Base-by-base conservation (phyloP, 1,140 invertebrate species). In the Drosophila leontia region DNA sequence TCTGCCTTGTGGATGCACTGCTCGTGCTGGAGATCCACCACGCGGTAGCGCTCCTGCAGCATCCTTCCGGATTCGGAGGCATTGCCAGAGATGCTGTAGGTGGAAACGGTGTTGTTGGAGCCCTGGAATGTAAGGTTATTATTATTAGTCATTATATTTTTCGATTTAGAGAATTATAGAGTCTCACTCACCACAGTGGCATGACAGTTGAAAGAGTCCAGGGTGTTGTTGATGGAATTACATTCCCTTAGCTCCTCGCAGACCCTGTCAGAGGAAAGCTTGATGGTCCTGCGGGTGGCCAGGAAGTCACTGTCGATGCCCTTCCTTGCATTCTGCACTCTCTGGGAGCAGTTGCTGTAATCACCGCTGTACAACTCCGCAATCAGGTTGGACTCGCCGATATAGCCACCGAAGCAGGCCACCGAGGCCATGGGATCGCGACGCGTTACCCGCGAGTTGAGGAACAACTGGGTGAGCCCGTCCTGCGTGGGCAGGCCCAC, bases 1-100 rank as follows among this genome's bases (percentile, higher is more conserved):
- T 92, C 91, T 4, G 87, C 82, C 23, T 58, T 69, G 35, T 68
- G 58, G 17, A 55, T 64, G 37, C 91, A 92, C 37, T 92, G 79
- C 2, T 91, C 77, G 17, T 92, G 79, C 3, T 78, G 65, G 29
- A 92, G 59, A 42, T 92, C 87, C 32, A 92, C 75, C 23, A 86
- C 61, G 7, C 87, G 91, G 55, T 92, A 91, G n/a, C 88, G 84
- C 41, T 92, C 91, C 56, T 86, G 81, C 70, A 92, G 47, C 29
- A 91, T n/a, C 5, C 55, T 78, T 6, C 82, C 72, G 6, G 82
- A 75, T 26, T 92, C 91, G 0, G 91, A 80, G 37, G 91, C 91
- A 68, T 92, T 92, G 12, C 91, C 91, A 7, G 91, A 92, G 23
- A 92, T 92, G 69, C 79, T 80, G 56, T 92, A 92, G 0, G 79